Evolutionary conservation across 1,140 invertebrate species (phyloP).

Genomic region (Drosophila repleta): DNA sequence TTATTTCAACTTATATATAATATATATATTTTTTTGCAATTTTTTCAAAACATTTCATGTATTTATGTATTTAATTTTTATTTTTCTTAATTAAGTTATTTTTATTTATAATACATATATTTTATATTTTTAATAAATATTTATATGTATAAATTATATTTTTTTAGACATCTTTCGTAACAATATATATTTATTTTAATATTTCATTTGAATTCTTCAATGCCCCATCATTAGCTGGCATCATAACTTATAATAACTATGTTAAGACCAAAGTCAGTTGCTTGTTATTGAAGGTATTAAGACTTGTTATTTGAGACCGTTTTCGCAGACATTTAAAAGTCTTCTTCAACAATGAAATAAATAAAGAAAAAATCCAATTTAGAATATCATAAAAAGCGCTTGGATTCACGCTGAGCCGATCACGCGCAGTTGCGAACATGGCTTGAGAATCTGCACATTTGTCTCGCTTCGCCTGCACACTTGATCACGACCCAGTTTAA

Average conservation of each 20-base stretch:
- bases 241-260: neutral
- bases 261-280: neutral
- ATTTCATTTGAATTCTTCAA: too few species aligned
- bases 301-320: neutral
- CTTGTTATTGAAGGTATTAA: neutral
- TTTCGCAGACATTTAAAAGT: constrained; percentile 3
- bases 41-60: too few species aligned
- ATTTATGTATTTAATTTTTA: too few species aligned
- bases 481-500: constrained; percentile 68
- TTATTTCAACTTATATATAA: too few species aligned
- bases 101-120: too few species aligned
- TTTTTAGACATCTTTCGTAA: too few species aligned
- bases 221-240: neutral
- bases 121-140: too few species aligned
- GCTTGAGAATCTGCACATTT: constrained; percentile 31
- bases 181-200: too few species aligned
- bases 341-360: neutral
- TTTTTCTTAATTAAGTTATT: too few species aligned
- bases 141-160: too few species aligned
- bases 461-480: constrained; percentile 24
- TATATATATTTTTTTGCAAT: too few species aligned
- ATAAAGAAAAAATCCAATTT: neutral
- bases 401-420: constrained; percentile 24
- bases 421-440: constrained; percentile 9
- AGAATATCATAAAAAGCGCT: constrained; percentile 4